Percentiles rank a stretch among this genome's conserved stretches.
Evolutionary conservation across 2,888 invertebrate genomes (phyloP).

Genomic region (Diloba caeruleocephala): DNA sequence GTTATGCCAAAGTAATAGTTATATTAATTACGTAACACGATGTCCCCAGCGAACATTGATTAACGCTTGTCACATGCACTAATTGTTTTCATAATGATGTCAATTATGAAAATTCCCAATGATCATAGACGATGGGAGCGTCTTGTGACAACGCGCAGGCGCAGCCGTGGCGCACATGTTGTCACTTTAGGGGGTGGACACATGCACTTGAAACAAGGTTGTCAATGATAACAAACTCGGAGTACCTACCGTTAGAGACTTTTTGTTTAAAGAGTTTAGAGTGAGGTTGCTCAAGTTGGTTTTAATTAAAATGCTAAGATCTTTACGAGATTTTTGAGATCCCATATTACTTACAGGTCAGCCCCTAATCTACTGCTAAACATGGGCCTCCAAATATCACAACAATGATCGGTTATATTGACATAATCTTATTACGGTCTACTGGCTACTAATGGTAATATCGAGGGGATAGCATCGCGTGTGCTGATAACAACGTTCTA

Average conservation of each 20-base stretch:
- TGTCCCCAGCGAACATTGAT: constrained; percentile 31
- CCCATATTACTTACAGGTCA: too few relatives aligned
- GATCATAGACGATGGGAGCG: constrained; percentile 65
- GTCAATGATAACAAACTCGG: constrained; percentile 27
- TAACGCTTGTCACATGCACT: constrained; percentile 41
- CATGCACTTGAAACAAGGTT: constrained; percentile 71
- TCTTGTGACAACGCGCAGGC: constrained; percentile 61
- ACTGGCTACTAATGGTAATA: too few relatives aligned
- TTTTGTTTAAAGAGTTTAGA: constrained; percentile 18
- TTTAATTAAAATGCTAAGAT: too few relatives aligned
- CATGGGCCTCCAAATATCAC: too few relatives aligned
- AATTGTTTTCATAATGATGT: constrained; percentile 42
- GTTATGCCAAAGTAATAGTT: neutral
- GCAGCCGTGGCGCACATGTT: constrained; percentile 81
- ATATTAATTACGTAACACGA: constrained; percentile 2
- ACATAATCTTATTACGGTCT: too few relatives aligned
- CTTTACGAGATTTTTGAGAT: too few relatives aligned
- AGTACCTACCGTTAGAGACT: constrained; percentile 3
- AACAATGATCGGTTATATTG: too few relatives aligned
- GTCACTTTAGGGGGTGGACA: constrained; percentile 75
- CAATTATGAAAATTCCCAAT: constrained; percentile 45
- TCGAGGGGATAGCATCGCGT: too few relatives aligned
- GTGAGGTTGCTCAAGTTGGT: too few relatives aligned
- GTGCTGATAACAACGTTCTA: too few relatives aligned
- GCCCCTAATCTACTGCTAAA: too few relatives aligned